A percentile compares a stretch with the other conserved stretches of the same genome.
These are phyloP conservation scores for Mustela nigripes DNA, from an alignment of 2,113 vertebrate species.

Conservation along the genomic window DNA sequence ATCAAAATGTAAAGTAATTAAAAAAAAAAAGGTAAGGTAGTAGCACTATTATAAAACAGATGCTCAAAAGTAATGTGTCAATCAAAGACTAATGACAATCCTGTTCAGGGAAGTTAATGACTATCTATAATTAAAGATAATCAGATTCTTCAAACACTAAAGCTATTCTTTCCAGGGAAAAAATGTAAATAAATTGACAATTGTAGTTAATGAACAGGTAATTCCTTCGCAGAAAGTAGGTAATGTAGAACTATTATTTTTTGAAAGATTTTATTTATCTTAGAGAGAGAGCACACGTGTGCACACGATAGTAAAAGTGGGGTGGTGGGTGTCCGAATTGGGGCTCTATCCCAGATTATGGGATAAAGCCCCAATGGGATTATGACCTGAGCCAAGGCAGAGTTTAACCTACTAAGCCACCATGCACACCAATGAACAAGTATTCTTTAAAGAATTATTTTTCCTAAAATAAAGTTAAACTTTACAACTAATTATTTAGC, in stretches of 20 bases:
- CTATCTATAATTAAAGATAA: slow-evolving; percentile 53
- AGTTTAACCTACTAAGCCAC: neutral
- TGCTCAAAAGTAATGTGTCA: slow-evolving; percentile 71
- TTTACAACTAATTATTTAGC: slow-evolving; percentile 38
- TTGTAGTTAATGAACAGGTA: slow-evolving; percentile 46
- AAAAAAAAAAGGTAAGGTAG: neutral
- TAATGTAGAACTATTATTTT: slow-evolving; percentile 2
- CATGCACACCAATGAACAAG: neutral
- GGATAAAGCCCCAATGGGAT: neutral
- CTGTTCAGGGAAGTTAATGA: slow-evolving; percentile 67
- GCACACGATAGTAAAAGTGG: neutral
- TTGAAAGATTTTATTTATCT: neutral
- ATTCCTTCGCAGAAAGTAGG: neutral
- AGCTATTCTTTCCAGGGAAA: slow-evolving; percentile 58
- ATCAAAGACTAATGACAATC: slow-evolving; percentile 67
- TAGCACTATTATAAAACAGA: slow-evolving; percentile 76
- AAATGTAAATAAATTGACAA: slow-evolving; percentile 39
- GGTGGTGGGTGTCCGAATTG: neutral
- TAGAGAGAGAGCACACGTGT: neutral
- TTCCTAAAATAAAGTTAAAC: slow-evolving; percentile 47
- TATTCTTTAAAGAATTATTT: neutral
- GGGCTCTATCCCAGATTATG: neutral
- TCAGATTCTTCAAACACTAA: slow-evolving; percentile 55
- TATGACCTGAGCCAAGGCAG: neutral
- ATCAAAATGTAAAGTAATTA: slow-evolving; percentile 73